Evolutionary conservation across 2,113 vertebrate species (phyloP), one percentile per base, ranked within the genome.

Genomic region (Carassius auratus): DNA sequence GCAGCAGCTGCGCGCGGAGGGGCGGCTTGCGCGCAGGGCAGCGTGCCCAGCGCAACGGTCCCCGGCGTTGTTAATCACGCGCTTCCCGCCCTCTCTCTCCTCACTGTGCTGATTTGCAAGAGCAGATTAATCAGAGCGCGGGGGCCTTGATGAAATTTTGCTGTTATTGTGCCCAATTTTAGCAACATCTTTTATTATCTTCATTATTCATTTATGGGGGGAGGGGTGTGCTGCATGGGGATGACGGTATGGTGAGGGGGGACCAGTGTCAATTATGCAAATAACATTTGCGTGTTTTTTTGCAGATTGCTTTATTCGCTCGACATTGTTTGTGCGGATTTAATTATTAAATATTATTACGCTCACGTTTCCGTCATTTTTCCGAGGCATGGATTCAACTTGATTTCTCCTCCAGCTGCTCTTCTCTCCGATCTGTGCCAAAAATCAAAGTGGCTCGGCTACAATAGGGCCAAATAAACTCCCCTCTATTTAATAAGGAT

Each of bases 151-250:
- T 99, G 97, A 98, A 97, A 98, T 98, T 94, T 98, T 97, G 96
- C 96, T 97, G 97, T 99, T 99, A 98, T 99, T 99, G 98, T 98
- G 96, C 97, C 96, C 97, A 97, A 97, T 98, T 99, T 98, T 98
- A 98, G 97, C 97, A 99, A 97, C 97, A 97, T 99, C 97, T 98
- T 98, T 98, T 98, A 99, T 99, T 98, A 97, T 99, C 96, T 97
- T 98, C 98, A 99, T 99, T 97, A 97, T 96, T 99, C 97, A 99
- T 98, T 97, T 97, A 86, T 59, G 81, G 86, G 81, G 69, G 76
- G 48, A n/a, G 55, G 19, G 76, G 55, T 42, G 57, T 85, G 76
- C 52, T 81, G 84, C 64, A 62, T 26, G 52, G 71, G 57, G 78
- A 71, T 64, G n/a, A 81, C 2, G 52, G 33, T 76, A 10, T 89